Conservation (phyloP, 1,140 invertebrate genomes). For the Drosophila subobscura region DNA sequence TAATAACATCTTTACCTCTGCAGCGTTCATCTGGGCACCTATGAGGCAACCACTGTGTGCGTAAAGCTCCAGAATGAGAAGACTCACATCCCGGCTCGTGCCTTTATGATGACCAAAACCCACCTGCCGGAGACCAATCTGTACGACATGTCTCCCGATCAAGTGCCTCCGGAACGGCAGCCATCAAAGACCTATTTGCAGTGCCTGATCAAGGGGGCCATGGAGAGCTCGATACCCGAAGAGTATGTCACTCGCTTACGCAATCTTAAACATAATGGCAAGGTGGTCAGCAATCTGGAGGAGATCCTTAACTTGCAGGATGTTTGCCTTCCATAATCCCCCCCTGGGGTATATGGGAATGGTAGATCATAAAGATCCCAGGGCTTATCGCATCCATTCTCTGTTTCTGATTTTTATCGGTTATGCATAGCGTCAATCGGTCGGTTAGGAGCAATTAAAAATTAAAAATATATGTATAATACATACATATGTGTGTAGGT, state of each 20-base stretch:
- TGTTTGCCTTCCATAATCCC: slow-evolving; percentile 11
- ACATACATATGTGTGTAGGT: too few relatives aligned
- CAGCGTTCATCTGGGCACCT: slow-evolving; percentile 56
- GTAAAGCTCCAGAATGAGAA: slow-evolving; percentile 35
- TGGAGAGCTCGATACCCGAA: slow-evolving; percentile 63
- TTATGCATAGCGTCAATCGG: too few relatives aligned
- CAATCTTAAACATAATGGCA: slow-evolving; percentile 62
- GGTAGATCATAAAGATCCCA: too few relatives aligned
- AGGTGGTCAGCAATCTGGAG: slow-evolving; percentile 37
- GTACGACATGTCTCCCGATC: slow-evolving; percentile 9
- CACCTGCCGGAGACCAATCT: slow-evolving; percentile 57
- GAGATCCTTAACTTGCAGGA: slow-evolving; percentile 41
- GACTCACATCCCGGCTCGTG: slow-evolving; percentile 35
- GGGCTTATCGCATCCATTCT: too few relatives aligned
- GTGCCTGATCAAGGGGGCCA: slow-evolving; percentile 72
- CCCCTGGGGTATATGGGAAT: too few relatives aligned
- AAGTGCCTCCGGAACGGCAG: slow-evolving; percentile 43
- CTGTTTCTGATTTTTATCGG: too few relatives aligned
- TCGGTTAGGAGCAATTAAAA: too few relatives aligned
- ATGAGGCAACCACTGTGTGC: slow-evolving; percentile 48
- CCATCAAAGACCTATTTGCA: slow-evolving; percentile 75
- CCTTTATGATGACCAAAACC: slow-evolving; percentile 44
- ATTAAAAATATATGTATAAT: too few relatives aligned
- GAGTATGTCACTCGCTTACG: slow-evolving; percentile 54
- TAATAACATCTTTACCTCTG: neutral